Base-by-base conservation (phyloP, 2,797 vertebrate species). In the Parauchenoglanis ngamensis region DNA sequence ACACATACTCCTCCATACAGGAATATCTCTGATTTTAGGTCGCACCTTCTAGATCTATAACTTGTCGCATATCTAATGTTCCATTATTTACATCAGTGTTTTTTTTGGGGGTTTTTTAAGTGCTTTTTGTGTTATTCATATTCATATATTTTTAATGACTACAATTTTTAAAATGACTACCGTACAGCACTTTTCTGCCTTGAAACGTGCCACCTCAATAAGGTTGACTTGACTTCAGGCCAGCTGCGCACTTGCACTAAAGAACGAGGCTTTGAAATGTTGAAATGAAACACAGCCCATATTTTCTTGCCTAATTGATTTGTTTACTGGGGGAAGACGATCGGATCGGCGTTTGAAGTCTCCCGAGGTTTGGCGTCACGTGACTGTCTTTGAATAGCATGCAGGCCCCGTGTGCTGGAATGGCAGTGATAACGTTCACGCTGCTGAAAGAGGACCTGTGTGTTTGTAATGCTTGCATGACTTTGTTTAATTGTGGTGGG, bases 401-500 rank as follows among this genome's bases (percentile, higher is more conserved):
- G 87, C 91, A 92, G 91, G 87, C 89, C 67, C 86, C 92, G 87
- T 92, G 90, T 93, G 93, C 90, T 23, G 56, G 31, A 59, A 59
- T 7, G 8, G 8, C 17, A 35, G 77, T 13, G 21, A 94, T 93
- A 91, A 94, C 93, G 91, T 94, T 92, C 92, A 92, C 87, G 83
- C 88, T 76, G 78, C 31, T 92, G 95, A 95, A 94, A 94, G 93
- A 94, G 92, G 94, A 91, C 91, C 91, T 91, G 82, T 90, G 81
- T 77, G 76, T 78, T 12, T 57, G 12, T 35, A 67, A 59, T 10
- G 15, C 49, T 19, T 81, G 49, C 54, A 10, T 81, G 7, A 57
- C 5, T 68, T 40, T 75, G 52, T 56, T 56, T 77, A 56, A 31
- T 19, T 31, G 28, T 23, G 12, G n/a, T 0, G n/a, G 2, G 15